phyloP scores from a whole-genome alignment of 2,113 vertebrate species.

The Corythaixoides concolor region DNA sequence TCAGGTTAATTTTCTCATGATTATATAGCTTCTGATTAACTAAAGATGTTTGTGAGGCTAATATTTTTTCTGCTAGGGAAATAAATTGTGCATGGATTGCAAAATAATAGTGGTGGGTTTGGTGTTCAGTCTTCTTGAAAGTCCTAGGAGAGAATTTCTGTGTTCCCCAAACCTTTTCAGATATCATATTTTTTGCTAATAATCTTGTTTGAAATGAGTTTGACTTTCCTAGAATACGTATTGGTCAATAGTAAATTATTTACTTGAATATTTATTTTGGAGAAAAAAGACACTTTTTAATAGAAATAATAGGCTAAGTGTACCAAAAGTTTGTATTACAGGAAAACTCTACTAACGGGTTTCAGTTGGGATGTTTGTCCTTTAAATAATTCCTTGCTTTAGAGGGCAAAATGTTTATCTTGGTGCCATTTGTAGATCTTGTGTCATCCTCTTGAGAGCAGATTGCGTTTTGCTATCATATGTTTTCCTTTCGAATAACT shows the following conservation, averaged over 20 bases:
- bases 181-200: neutral
- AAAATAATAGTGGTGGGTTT: neutral
- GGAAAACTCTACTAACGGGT: neutral
- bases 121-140: neutral
- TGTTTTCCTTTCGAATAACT: neutral
- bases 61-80: neutral
- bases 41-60: slow-evolving; percentile 10
- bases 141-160: neutral
- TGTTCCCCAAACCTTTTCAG: neutral
- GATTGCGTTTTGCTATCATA: neutral
- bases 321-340: neutral
- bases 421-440: neutral
- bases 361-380: neutral
- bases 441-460: neutral
- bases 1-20: slow-evolving; percentile 54
- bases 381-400: neutral
- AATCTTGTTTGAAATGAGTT: neutral
- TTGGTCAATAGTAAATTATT: neutral
- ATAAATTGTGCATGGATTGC: neutral
- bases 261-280: neutral
- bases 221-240: neutral
- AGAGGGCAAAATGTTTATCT: neutral
- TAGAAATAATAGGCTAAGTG: neutral
- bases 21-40: slow-evolving; percentile 21
- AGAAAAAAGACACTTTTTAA: neutral